Base-by-base conservation (phyloP, 2,888 invertebrate genomes). In the Acanthococcus lagerstroemiae region DNA sequence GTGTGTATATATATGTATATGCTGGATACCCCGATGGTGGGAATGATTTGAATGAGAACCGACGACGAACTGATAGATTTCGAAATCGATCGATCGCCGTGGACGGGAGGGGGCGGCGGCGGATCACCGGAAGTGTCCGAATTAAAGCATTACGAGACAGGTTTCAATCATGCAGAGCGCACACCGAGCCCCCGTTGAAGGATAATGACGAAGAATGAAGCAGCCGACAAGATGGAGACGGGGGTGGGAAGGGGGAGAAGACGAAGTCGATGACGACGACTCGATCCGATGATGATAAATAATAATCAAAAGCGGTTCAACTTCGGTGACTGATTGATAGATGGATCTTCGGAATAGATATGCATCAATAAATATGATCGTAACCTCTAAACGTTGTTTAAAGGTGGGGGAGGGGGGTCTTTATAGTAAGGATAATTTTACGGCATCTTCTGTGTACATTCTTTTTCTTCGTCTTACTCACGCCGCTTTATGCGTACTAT, bases 331-430 rank as follows among this genome's bases (percentile, higher is more conserved):
- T 61, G 61, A 61, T 61, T 52, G 61, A 60, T 61, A 52, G 61
- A 52, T 27, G 50, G 48, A 52, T 61, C 52, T 61, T 19, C 37
- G 26, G n/a, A 37, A 7, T 30, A 50, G 61, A 61, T 50, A 61
- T 61, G 61, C 61, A 61, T 61, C 61, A 61, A 48, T 61, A 61
- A 61, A 61, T 61, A 61, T 61, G 52, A 61, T 61, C 61, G 61
- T 61, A 50, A 57, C 57, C 57, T 57, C 57, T 12, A 25, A 57
- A n/a, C n/a, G 30, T 24, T 37, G 15, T 37, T 37, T 37, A 19
- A n/a, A 21, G 48, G 15, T 37, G 37, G 15, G 37, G 37, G 15
- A 37, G 30, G 17, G 50, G 52, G 48, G 52, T n/a, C 24, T 22
- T 24, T 26, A 27, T 27, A 19, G 15, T 26, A 27, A 26, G 27